A percentile compares a stretch with the other conserved stretches of the same genome.
Conservation (phyloP, 64 coral and sea anemone genomes). For the Hydrozoanthus tunicans region DNA sequence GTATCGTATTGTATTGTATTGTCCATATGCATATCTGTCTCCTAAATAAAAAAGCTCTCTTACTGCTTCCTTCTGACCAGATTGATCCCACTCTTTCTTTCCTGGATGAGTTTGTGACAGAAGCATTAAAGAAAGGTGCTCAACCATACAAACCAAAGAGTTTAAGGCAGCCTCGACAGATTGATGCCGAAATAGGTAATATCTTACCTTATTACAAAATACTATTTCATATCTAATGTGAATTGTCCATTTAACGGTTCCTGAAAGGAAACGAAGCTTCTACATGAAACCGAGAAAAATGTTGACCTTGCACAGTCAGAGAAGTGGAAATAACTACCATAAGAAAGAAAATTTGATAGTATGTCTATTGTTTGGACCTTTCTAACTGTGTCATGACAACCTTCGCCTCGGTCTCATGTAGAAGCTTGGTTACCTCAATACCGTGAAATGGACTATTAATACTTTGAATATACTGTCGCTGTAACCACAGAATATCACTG, state of each 20-base stretch:
- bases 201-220: background rate
- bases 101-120: constrained; percentile 35
- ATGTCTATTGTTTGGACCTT: too few relatives aligned
- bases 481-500: too few relatives aligned
- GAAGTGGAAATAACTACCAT: too few relatives aligned
- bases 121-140: constrained; percentile 2
- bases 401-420: too few relatives aligned
- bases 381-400: too few relatives aligned
- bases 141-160: constrained; percentile 24
- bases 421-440: too few relatives aligned
- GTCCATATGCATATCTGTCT: too few relatives aligned
- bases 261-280: background rate
- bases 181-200: background rate
- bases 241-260: background rate
- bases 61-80: background rate
- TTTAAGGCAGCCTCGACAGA: background rate
- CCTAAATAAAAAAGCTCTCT: background rate
- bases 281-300: background rate
- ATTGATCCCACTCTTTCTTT: constrained; percentile 41
- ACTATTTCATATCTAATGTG: background rate
- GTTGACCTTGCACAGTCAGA: too few relatives aligned
- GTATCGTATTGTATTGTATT: too few relatives aligned
- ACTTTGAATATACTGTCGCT: too few relatives aligned
- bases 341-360: too few relatives aligned
- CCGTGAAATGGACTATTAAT: too few relatives aligned